phyloP scores from a whole-genome alignment of 2,797 vertebrate species.

The Schizopygopsis pylzovi region DNA sequence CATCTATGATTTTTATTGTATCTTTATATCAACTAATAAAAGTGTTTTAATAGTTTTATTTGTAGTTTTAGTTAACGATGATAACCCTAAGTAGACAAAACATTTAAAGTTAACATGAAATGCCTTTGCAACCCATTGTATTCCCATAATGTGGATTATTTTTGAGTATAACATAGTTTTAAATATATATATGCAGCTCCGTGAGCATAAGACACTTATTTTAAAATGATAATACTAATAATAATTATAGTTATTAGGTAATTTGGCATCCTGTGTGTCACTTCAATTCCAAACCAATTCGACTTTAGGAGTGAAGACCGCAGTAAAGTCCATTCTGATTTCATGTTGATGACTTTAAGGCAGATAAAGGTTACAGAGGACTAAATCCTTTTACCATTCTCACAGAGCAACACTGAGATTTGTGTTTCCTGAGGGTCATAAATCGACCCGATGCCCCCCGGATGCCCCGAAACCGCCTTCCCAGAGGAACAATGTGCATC shows the following conservation, averaged over 20 bases:
- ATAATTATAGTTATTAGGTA: no score
- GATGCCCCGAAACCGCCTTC: neutral
- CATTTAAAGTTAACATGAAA: neutral
- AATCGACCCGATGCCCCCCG: neutral
- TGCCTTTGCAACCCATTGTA: neutral
- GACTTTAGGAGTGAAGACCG: neutral
- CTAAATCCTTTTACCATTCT: neutral
- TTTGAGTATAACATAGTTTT: neutral
- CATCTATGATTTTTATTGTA: no score
- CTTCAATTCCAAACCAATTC: neutral
- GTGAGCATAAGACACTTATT: no score
- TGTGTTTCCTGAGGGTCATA: slow-evolving; percentile 38
- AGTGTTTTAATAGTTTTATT: no score
- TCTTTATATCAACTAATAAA: no score
- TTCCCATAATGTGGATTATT: neutral
- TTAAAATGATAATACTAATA: no score
- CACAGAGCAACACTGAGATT: slow-evolving; percentile 28
- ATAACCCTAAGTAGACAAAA: neutral
- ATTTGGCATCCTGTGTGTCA: no score
- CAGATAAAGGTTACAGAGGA: slow-evolving; percentile 1
- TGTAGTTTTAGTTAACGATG: no score
- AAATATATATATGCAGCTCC: no score
- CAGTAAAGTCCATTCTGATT: neutral
- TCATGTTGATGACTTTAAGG: neutral
- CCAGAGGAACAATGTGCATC: slow-evolving; percentile 32